phyloP scores from a whole-genome alignment of 2,888 invertebrate genomes.

The Tachystola acroxantha region DNA sequence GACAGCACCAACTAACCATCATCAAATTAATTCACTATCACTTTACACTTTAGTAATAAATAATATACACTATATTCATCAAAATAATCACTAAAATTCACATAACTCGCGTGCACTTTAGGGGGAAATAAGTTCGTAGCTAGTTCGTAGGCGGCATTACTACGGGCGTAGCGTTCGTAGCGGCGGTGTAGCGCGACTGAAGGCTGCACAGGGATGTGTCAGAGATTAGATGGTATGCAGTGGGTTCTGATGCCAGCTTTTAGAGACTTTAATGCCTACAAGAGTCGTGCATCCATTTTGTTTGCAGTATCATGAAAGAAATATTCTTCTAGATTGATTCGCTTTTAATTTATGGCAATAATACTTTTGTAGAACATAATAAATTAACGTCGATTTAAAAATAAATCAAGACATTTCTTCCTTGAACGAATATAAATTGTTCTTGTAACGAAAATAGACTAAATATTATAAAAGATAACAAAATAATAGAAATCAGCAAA shows the following conservation, averaged over 20 bases:
- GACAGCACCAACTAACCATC: slow-evolving; percentile 38
- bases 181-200: slow-evolving; percentile 56
- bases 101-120: slow-evolving; percentile 4
- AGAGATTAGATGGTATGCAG: background rate
- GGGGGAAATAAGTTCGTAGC: slow-evolving; percentile 12
- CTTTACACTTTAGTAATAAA: slow-evolving; percentile 25
- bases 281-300: background rate
- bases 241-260: background rate
- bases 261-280: background rate
- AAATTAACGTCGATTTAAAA: too few species aligned
- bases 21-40: slow-evolving; percentile 28
- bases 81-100: slow-evolving; percentile 1
- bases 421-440: too few species aligned
- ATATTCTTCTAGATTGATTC: too few species aligned
- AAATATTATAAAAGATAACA: too few species aligned
- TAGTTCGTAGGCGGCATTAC: slow-evolving; percentile 36
- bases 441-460: too few species aligned
- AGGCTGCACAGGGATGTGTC: slow-evolving; percentile 8
- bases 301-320: too few species aligned
- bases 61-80: slow-evolving; percentile 23
- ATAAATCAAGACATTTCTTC: too few species aligned
- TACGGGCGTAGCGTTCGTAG: slow-evolving; percentile 50
- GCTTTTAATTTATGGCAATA: too few species aligned
- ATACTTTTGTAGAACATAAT: too few species aligned
- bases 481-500: too few species aligned